phyloP scores from a whole-genome alignment of 2,888 invertebrate species.

The Trisateles emortualis region DNA sequence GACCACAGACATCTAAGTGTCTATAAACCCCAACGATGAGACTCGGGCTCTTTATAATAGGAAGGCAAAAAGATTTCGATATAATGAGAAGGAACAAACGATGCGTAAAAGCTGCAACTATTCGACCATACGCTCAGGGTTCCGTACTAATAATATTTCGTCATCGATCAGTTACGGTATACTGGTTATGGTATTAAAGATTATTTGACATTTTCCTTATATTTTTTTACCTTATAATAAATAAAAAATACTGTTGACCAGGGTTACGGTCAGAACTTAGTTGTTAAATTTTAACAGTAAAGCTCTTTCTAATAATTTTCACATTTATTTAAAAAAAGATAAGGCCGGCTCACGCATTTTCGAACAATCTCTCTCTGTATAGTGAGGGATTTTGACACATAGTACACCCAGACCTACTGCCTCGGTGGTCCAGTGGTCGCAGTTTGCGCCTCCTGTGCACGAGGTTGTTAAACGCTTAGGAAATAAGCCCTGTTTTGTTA shows the following conservation, averaged over 20 bases:
- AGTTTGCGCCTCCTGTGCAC: no score
- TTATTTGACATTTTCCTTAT: conserved; percentile 10
- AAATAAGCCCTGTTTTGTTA: no score
- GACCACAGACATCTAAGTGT: conserved; percentile 44
- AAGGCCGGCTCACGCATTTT: no score
- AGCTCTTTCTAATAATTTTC: no score
- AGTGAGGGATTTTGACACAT: no score
- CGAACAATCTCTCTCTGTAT: no score
- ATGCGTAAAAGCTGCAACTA: conserved; percentile 59
- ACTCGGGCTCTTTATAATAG: conserved; percentile 56
- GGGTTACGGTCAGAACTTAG: no score
- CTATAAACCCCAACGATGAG: conserved; percentile 49
- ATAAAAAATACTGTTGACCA: neutral
- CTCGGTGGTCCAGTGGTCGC: no score
- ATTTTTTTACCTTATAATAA: conserved; percentile 8
- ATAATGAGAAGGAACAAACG: conserved; percentile 59
- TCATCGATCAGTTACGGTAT: conserved; percentile 41
- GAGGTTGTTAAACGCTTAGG: no score
- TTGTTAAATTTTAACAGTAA: no score
- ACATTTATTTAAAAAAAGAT: no score
- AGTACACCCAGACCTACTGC: no score
- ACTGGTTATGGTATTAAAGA: conserved; percentile 19
- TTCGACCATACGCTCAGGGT: conserved; percentile 62
- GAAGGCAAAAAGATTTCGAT: conserved; percentile 62
- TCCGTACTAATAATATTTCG: conserved; percentile 46